Percentiles rank a stretch among this genome's conserved stretches.
Conservation (phyloP, 2,888 invertebrate genomes). For the Cephus sareptanus region DNA sequence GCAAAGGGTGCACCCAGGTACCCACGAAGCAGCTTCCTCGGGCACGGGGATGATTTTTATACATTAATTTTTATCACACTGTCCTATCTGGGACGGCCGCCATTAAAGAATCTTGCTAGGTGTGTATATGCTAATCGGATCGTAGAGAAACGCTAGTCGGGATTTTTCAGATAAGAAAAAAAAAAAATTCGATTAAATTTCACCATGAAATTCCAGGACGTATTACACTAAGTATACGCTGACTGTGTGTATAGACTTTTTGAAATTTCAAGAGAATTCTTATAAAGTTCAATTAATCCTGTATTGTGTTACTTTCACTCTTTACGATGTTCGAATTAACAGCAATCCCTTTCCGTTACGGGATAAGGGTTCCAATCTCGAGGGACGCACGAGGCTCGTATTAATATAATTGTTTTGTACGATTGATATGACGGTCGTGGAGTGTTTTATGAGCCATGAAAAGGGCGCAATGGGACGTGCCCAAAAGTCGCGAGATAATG, state of each 20-base stretch:
- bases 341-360: not conserved
- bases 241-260: not conserved
- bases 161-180: not conserved
- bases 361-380: not conserved
- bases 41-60: constrained; percentile 1
- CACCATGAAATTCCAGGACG: not conserved
- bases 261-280: not conserved
- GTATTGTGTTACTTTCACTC: not conserved
- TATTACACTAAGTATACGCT: not conserved
- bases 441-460: not conserved
- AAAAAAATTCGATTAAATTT: not conserved
- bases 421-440: not conserved
- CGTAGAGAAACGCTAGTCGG: not conserved
- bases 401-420: not conserved
- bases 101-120: not conserved
- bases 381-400: not conserved
- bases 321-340: not conserved
- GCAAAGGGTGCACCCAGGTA: not conserved
- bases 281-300: not conserved
- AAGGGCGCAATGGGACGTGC: not conserved
- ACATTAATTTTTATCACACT: constrained; percentile 11
- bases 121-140: not conserved
- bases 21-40: not conserved
- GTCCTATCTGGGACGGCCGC: constrained; percentile 2
- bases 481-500: constrained; percentile 12